Base-by-base conservation (phyloP, 2,113 vertebrate species). In the Trinectes maculatus region DNA sequence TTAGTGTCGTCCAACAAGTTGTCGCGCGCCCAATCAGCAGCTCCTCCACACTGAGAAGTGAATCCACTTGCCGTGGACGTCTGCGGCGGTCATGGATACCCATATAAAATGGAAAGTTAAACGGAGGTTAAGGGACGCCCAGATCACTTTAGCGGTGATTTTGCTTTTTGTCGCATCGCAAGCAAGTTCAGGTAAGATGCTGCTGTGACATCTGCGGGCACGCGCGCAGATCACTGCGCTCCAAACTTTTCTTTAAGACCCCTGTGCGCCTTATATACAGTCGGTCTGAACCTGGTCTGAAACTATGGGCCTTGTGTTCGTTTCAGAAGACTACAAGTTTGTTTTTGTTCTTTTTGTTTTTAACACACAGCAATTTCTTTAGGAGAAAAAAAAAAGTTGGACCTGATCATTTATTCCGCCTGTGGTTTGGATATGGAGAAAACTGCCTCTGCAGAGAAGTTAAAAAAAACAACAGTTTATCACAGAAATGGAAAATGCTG, bases 81-180 rank as follows among this genome's bases (percentile, higher is more conserved):
- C 71, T 76, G 60, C 70, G 86, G 88, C 88, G 86, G 89, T 80
- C 91, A 94, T 94, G 93, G 93, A 94, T 91, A 92, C 87, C 85
- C 91, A 85, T 87, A 93, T 93, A 85, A 92, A 90, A 89, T 93
- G 93, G 93, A 94, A 93, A 93, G 91, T 92, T 89, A 94, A 94
- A 92, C 88, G 91, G 91, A 90, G 89, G 89, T 90, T 93, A 91
- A 92, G 89, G 85, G 90, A 91, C 84, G 73, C 82, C 73, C 90
- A 85, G 55, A 77, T 93, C 77, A 84, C 87, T 80, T 70, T 93
- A 79, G 84, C 85, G 73, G 79, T 91, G 74, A 74, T 93, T 77
- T 69, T 93, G 72, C 86, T 92, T 85, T 91, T 91, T 87, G 81
- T 91, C 85, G 91, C 87, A 68, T 87, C 92, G 61, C 86, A 76